Conservation (phyloP, 2,888 invertebrate genomes). For the Diaperis boleti region DNA sequence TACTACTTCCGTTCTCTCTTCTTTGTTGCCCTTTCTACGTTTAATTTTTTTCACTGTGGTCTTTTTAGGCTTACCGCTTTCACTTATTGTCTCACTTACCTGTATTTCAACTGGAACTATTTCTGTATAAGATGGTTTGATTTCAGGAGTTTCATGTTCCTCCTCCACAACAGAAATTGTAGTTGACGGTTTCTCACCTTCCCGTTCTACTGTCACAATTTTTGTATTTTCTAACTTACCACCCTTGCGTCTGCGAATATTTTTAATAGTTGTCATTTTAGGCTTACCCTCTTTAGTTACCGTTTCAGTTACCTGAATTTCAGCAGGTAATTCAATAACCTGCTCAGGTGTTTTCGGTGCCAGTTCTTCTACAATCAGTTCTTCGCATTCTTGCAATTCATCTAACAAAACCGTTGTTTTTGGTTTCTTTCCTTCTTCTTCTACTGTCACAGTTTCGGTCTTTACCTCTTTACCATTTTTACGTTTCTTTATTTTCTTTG, state of each 20-base stretch:
- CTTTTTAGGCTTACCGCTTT: conserved; percentile 64
- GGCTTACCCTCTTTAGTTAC: conserved; percentile 55
- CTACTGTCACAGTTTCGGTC: conserved; percentile 64
- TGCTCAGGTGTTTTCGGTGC: conserved; percentile 38
- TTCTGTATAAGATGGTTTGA: conserved; percentile 45
- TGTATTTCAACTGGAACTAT: conserved; percentile 54
- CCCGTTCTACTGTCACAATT: conserved; percentile 63
- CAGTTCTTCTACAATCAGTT: conserved; percentile 46
- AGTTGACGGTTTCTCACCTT: conserved; percentile 65
- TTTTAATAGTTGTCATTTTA: conserved; percentile 50
- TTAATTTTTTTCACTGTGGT: conserved; percentile 66
- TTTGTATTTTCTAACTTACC: conserved; percentile 62
- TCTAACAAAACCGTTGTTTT: conserved; percentile 52
- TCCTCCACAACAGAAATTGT: conserved; percentile 61
- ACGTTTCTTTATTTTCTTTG: conserved; percentile 55
- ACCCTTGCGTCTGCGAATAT: conserved; percentile 62
- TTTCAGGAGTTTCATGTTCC: conserved; percentile 20
- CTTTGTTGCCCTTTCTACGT: conserved; percentile 62
- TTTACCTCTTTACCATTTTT: conserved; percentile 53
- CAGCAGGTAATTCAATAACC: conserved; percentile 54
- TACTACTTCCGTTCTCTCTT: conserved; percentile 62
- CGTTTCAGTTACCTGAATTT: conserved; percentile 52
- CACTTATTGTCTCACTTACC: conserved; percentile 57
- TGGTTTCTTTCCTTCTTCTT: conserved; percentile 62
- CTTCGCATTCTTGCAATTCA: conserved; percentile 52